Base-by-base conservation (phyloP, 2,797 vertebrate species). In the Tapera naevia region DNA sequence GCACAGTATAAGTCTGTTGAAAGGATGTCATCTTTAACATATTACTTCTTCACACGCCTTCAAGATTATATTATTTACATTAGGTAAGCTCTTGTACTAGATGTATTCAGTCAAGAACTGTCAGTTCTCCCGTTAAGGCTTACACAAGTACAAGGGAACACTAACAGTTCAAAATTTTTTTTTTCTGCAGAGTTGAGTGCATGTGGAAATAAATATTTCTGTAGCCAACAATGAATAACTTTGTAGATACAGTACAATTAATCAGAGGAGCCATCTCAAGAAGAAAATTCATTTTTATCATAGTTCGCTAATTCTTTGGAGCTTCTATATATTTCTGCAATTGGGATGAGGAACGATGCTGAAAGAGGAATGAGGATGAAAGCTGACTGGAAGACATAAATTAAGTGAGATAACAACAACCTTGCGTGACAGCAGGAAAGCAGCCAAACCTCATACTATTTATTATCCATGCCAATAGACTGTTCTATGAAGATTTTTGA, bases 321-420 rank as follows among this genome's bases (percentile, higher is more conserved):
- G 37, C 11, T 58, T 64, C 62, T 65, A 11, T 6, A 1, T 75
- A 56, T 70, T 74, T 65, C 57, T 57, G 61, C 30, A 64, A 27
- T 1, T 65, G 57, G 10, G 28, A 83, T 33, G 18, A 61, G 37
- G 48, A 85, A 89, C 3, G 32, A 37, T 33, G 69, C 54, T 56
- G 50, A 46, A 71, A 57, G 74, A 48, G 32, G 43, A 33, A 61
- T 13, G 56, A 57, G 37, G 61, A 25, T 80, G 81, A 80, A 82
- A 83, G 66, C 50, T 88, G 66, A 78, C 75, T 86, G 61, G 75
- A 93, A 91, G 88, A 76, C 57, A 71, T n/a, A 92, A 91, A 91
- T 93, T 85, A 91, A 67, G 58, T 78, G 85, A 91, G 71, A 13
- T 76, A 88, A 91, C 84, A 89, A 92, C 32, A 45, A 58, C n/a